phyloP scores from a whole-genome alignment of 2,888 invertebrate genomes.

The Actias luna region DNA sequence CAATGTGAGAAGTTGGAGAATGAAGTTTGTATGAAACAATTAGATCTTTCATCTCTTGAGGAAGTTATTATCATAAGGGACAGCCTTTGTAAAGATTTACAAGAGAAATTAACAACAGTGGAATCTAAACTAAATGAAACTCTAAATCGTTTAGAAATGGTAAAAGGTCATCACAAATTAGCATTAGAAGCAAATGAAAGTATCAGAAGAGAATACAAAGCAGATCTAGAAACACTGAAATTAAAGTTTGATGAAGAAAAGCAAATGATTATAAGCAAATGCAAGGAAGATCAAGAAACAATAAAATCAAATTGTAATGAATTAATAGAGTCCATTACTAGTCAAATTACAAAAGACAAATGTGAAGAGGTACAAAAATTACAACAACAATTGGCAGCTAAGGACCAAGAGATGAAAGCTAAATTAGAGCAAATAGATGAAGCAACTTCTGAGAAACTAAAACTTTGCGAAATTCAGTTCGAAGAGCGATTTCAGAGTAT shows the following conservation, averaged over 20 bases:
- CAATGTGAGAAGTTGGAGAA: constrained; percentile 64
- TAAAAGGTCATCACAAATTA: constrained; percentile 74
- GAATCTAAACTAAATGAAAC: constrained; percentile 65
- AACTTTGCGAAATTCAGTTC: constrained; percentile 74
- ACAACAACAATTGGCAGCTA: constrained; percentile 52
- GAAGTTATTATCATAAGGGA: constrained; percentile 71
- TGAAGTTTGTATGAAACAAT: constrained; percentile 67
- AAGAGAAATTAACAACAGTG: constrained; percentile 62
- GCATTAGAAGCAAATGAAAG: constrained; percentile 78
- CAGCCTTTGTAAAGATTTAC: constrained; percentile 70
- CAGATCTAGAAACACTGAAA: constrained; percentile 69
- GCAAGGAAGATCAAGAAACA: constrained; percentile 62
- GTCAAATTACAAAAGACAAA: constrained; percentile 62
- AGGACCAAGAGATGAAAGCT: constrained; percentile 71
- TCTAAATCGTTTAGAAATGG: constrained; percentile 73
- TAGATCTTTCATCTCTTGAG: constrained; percentile 67
- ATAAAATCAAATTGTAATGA: constrained; percentile 59
- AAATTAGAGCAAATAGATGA: constrained; percentile 75
- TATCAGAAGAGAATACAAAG: constrained; percentile 73
- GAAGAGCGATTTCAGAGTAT: constrained; percentile 66
- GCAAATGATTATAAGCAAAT: constrained; percentile 57
- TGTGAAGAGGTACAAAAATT: constrained; percentile 59
- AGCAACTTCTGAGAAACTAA: constrained; percentile 67
- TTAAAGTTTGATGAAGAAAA: constrained; percentile 74
- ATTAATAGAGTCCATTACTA: constrained; percentile 57